These are phyloP conservation scores for Gonioctena quinquepunctata DNA, from an alignment of 1,140 invertebrate species.

Conservation along the genomic window DNA sequence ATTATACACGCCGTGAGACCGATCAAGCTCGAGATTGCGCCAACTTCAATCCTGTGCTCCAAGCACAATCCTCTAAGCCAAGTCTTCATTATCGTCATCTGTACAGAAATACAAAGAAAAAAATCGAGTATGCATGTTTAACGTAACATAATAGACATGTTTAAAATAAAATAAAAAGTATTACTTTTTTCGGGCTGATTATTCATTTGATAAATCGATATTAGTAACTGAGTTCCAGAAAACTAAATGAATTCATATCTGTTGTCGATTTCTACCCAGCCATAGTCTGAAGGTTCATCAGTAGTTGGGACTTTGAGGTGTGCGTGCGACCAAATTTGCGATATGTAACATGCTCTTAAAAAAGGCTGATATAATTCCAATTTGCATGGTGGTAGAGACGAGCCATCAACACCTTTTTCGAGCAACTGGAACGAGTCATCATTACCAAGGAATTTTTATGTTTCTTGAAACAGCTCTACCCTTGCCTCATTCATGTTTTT, in stretches of 20 bases:
- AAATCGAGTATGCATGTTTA: no score
- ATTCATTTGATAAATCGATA: no score
- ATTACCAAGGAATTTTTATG: conserved; percentile 11
- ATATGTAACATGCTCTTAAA: conserved; percentile 12
- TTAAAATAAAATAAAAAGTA: no score
- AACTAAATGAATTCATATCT: conserved; percentile 10
- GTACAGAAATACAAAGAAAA: no score
- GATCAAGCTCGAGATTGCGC: no score
- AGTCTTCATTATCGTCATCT: no score
- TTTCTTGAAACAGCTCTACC: conserved; percentile 21
- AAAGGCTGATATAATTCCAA: conserved; percentile 21
- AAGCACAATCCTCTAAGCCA: no score
- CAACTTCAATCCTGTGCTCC: no score
- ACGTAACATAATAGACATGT: no score
- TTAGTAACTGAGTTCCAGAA: not conserved
- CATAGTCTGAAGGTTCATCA: not conserved
- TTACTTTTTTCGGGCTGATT: no score
- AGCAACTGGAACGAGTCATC: no score
- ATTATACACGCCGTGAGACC: no score
- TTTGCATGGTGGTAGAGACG: conserved; percentile 21
- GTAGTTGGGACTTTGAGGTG: conserved; percentile 6
- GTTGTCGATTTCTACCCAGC: not conserved
- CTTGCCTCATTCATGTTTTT: conserved; percentile 10
- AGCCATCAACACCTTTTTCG: conserved; percentile 12
- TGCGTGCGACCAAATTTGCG: conserved; percentile 19